phyloP scores from a whole-genome alignment of 2,888 invertebrate species.

The Bellardia bayeri region DNA sequence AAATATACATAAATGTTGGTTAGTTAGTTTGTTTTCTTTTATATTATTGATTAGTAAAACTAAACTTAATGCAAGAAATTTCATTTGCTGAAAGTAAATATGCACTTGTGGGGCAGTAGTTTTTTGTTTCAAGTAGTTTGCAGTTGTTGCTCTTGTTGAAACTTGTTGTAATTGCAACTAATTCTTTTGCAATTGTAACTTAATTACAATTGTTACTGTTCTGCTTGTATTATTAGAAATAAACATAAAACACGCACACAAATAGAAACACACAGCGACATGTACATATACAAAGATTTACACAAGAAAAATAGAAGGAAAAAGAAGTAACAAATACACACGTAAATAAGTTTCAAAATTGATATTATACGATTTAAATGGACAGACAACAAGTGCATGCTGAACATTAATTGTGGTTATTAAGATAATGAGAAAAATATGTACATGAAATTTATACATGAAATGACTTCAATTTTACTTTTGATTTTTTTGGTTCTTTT shows the following conservation, averaged over 20 bases:
- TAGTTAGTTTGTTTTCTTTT: background rate
- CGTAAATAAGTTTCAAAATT: conserved; percentile 24
- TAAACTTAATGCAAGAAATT: conserved; percentile 32
- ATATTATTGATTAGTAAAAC: conserved; percentile 18
- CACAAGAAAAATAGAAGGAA: conserved; percentile 19
- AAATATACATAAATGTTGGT: conserved; percentile 18
- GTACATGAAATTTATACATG: conserved; percentile 8
- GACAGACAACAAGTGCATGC: conserved; percentile 19
- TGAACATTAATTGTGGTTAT: conserved; percentile 37
- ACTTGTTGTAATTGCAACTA: conserved; percentile 58
- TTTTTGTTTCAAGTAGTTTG: conserved; percentile 63
- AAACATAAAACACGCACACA: conserved; percentile 40
- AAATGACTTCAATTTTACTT: background rate
- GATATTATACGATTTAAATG: conserved; percentile 26
- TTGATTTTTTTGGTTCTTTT: background rate
- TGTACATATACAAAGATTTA: background rate
- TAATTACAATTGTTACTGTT: conserved; percentile 81
- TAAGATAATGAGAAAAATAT: conserved; percentile 64
- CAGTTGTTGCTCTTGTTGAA: conserved; percentile 44
- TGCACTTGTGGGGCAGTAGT: conserved; percentile 36
- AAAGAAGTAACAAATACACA: conserved; percentile 46
- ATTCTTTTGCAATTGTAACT: conserved; percentile 80
- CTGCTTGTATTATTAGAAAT: conserved; percentile 73
- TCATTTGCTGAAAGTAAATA: conserved; percentile 30
- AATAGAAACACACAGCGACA: conserved; percentile 39